A percentile compares a stretch with the other conserved stretches of the same genome.
These are phyloP conservation scores for Drosophila sp. DNA, from an alignment of 1,140 invertebrate genomes.

Conservation along the genomic window DNA sequence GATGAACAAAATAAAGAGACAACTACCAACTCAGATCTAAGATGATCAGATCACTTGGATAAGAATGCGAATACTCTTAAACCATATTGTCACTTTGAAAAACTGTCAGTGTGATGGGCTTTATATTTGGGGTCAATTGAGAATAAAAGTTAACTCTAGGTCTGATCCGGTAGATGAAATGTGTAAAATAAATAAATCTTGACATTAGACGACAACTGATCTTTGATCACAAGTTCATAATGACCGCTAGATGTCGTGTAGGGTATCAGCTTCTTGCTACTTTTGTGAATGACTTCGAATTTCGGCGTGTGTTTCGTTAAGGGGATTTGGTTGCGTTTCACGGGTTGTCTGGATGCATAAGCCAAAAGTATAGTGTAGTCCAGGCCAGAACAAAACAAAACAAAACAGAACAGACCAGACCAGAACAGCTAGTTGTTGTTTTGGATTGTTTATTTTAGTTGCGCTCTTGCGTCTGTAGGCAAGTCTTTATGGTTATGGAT, in stretches of 20 bases:
- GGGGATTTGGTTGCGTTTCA: constrained; percentile 5
- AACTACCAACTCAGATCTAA: too few relatives aligned
- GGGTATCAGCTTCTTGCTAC: constrained; percentile 43
- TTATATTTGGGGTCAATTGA: too few relatives aligned
- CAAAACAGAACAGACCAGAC: neutral
- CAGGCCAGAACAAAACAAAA: neutral
- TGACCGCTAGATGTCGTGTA: constrained; percentile 16
- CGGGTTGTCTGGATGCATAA: constrained; percentile 6
- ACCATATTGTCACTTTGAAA: too few relatives aligned
- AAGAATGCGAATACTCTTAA: too few relatives aligned
- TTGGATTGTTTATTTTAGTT: constrained; percentile 75
- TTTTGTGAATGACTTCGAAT: constrained; percentile 68
- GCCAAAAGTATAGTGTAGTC: neutral
- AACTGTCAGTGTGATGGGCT: too few relatives aligned
- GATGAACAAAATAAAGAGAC: too few relatives aligned
- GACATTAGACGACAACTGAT: neutral
- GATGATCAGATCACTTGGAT: too few relatives aligned
- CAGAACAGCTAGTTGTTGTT: constrained; percentile 39
- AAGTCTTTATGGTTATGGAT: constrained; percentile 77
- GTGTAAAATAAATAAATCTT: neutral
- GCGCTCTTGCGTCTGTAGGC: constrained; percentile 63
- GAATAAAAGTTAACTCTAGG: too few relatives aligned
- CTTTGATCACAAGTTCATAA: neutral
- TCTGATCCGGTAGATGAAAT: neutral
- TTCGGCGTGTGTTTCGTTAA: constrained; percentile 16